Base-by-base conservation (phyloP, 2,113 vertebrate species). In the Spea bombifrons region DNA sequence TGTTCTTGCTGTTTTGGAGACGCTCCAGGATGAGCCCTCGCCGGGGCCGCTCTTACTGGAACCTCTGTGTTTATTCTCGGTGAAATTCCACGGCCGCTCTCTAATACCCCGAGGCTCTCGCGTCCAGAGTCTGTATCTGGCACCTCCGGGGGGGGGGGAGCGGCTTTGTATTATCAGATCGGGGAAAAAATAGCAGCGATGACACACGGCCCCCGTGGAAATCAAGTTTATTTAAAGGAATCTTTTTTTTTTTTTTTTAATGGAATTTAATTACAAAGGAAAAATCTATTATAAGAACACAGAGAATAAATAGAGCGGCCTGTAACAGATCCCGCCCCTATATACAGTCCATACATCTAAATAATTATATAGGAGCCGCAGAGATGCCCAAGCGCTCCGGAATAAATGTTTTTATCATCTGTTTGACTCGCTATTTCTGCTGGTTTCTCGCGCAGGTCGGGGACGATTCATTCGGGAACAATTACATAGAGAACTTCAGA, bases 381-480 rank as follows among this genome's bases (percentile, higher is more conserved):
- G 30, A n/a, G n/a, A n/a, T 30, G 30, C 30, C 30, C 30, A 2
- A 30, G 30, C 30, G 1, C 30, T 30, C 30, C 30, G 30, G 30
- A 30, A 30, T 30, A 30, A 30, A 30, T 30, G 30, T 30, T 30
- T 30, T 1, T 30, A 1, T 30, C 30, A 30, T 30, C 30, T 30
- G 2, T 30, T 30, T 30, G 30, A 30, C 30, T 1, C 30, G 2
- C 30, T 1, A 30, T 30, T 30, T 30, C 30, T 30, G 30, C 30
- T 53, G 88, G 85, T 86, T 83, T 88, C 90, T 86, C 86, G 6
- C 85, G 30, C 73, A 99, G 97, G 94, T 99, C 88, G 97, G 97
- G 70, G 94, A 94, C 81, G 97, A 99, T 89, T 94, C 94, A 84
- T 99, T 99, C 92, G 97, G 97, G 88, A 94, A 94, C 86, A 93